Evolutionary conservation across 1,140 invertebrate genomes (phyloP).

Genomic region (Chionoecetes opilio): DNA sequence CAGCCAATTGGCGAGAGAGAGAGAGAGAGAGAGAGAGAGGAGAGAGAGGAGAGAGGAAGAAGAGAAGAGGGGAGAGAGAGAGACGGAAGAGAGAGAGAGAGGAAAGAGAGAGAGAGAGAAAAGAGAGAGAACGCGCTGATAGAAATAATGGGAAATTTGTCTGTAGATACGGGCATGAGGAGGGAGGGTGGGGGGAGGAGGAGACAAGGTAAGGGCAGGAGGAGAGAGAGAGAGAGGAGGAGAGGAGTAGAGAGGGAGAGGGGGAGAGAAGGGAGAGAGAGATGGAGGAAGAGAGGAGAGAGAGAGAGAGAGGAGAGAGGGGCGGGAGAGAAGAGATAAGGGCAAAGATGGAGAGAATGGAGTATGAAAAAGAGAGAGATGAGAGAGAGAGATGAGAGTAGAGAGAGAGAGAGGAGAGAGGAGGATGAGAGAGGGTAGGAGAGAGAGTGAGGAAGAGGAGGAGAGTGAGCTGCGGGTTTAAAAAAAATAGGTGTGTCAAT

Average conservation of each 20-base stretch:
- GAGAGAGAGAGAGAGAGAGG: too few relatives aligned
- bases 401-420: not conserved
- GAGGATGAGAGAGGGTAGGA: not conserved
- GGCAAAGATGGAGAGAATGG: not conserved
- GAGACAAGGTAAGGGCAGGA: not conserved
- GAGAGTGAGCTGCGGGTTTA: not conserved
- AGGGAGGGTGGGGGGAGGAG: not conserved
- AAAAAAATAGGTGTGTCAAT: not conserved
- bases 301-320: too few relatives aligned
- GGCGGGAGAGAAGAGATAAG: not conserved
- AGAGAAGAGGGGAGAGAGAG: too few relatives aligned
- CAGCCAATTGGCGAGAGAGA: too few relatives aligned
- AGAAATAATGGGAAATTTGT: not conserved
- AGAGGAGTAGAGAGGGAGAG: not conserved
- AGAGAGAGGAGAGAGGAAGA: too few relatives aligned
- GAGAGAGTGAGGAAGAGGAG: not conserved
- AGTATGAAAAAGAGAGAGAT: not conserved
- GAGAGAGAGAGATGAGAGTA: too few relatives aligned
- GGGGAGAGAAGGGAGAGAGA: not conserved
- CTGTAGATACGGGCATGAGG: not conserved
- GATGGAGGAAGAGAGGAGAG: too few relatives aligned
- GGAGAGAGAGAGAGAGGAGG: not conserved
- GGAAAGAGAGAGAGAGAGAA: too few relatives aligned
- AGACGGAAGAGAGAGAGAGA: too few relatives aligned
- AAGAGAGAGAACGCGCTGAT: not conserved